A percentile compares a stretch with the other conserved stretches of the same genome.
phyloP scores from a whole-genome alignment of 2,888 invertebrate species.

The Agrochola lota region DNA sequence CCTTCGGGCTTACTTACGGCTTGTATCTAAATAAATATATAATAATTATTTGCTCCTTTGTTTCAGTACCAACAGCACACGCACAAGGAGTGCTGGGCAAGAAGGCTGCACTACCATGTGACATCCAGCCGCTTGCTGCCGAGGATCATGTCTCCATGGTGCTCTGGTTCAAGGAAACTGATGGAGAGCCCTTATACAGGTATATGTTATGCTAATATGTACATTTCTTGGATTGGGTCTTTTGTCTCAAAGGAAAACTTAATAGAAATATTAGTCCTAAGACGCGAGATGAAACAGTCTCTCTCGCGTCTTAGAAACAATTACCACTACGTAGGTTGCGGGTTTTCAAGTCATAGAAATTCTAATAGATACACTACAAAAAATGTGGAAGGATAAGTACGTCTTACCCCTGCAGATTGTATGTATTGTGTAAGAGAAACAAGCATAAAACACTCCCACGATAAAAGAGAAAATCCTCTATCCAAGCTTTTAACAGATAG shows the following conservation, averaged over 20 bases:
- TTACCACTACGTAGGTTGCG: too few species aligned
- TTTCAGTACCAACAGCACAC: conserved; percentile 94
- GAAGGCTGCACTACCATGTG: conserved; percentile 96
- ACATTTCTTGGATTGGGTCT: not conserved
- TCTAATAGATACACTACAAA: too few species aligned
- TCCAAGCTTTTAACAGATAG: conserved; percentile 12
- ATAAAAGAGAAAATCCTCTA: not conserved
- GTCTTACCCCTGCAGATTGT: not conserved
- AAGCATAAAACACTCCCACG: not conserved
- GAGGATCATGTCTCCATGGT: conserved; percentile 96
- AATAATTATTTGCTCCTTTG: conserved; percentile 55
- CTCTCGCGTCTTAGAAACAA: too few species aligned
- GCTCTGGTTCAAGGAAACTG: conserved; percentile 96
- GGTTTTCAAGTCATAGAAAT: too few species aligned
- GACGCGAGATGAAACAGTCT: too few species aligned
- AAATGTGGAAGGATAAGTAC: not conserved
- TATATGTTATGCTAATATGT: conserved; percentile 75
- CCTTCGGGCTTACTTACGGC: too few species aligned
- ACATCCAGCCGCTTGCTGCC: conserved; percentile 94
- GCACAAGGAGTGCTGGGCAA: conserved; percentile 95
- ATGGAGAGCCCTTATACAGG: conserved; percentile 96
- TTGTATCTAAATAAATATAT: not conserved
- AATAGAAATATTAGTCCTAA: too few species aligned
- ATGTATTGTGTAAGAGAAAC: too few species aligned
- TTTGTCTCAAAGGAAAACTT: too few species aligned